Percentiles rank a stretch among this genome's conserved stretches.
Evolutionary conservation across 2,113 vertebrate genomes (phyloP).

Genomic region (Lates calcarifer): DNA sequence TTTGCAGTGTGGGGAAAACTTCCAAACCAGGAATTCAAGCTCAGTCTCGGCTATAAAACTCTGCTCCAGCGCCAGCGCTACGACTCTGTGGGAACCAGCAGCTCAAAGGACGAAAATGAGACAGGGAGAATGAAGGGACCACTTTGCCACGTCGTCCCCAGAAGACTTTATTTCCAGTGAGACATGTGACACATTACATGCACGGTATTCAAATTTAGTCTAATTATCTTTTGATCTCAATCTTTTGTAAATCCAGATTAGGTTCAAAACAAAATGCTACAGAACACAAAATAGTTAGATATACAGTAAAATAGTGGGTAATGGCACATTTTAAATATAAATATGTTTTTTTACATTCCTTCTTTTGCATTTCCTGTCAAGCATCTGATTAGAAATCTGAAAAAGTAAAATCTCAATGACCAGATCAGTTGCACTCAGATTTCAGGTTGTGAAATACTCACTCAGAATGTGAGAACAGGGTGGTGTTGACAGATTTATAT

Average conservation of each 20-base stretch:
- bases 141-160: neutral
- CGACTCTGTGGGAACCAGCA: slow-evolving; percentile 9
- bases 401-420: neutral
- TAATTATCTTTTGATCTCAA: neutral
- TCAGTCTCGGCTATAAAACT: neutral
- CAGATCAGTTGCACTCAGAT: slow-evolving; percentile 6
- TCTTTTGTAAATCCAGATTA: neutral
- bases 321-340: neutral
- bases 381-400: slow-evolving; percentile 4
- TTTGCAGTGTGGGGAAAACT: neutral
- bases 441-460: slow-evolving; percentile 32
- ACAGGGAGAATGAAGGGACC: neutral
- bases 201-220: neutral
- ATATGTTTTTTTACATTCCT: neutral
- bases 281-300: neutral
- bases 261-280: neutral
- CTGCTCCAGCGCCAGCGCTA: neutral
- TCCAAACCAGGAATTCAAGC: slow-evolving; percentile 15
- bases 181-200: neutral
- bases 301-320: too few species aligned
- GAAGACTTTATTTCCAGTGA: neutral
- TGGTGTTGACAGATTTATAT: slow-evolving; percentile 72
- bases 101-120: neutral
- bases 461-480: slow-evolving; percentile 43
- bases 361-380: neutral